A percentile compares a stretch with the other conserved stretches of the same genome.
phyloP scores from a whole-genome alignment of 1,140 invertebrate genomes.

The Streblospio benedicti region DNA sequence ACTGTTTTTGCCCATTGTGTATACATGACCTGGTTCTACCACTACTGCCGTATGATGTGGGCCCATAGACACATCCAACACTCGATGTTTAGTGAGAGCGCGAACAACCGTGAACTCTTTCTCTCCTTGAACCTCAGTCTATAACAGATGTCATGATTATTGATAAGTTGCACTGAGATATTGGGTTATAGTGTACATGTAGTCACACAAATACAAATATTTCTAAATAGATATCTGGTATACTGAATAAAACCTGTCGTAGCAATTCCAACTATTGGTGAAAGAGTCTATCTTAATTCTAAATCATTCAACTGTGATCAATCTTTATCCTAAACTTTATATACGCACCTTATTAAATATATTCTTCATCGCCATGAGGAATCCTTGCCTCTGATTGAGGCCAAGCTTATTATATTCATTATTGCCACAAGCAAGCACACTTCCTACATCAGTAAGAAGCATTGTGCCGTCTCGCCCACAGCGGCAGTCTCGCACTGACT shows the following conservation, averaged over 20 bases:
- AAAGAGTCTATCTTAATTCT: no score
- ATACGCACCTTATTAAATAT: constrained; percentile 41
- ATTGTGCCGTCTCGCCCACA: constrained; percentile 60
- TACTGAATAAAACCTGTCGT: no score
- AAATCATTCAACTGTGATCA: no score
- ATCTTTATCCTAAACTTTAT: no score
- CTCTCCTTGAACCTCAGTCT: constrained; percentile 47
- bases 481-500: constrained; percentile 51
- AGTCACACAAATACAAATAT: neutral
- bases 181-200: neutral
- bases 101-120: constrained; percentile 47
- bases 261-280: no score
- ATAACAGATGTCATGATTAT: constrained; percentile 13
- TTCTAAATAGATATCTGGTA: neutral
- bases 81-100: constrained; percentile 41
- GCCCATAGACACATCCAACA: constrained; percentile 54
- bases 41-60: constrained; percentile 55
- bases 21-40: constrained; percentile 58
- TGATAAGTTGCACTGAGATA: neutral
- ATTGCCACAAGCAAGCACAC: constrained; percentile 58
- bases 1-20: constrained; percentile 58
- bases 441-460: constrained; percentile 58
- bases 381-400: constrained; percentile 51
- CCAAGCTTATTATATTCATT: constrained; percentile 65
- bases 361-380: constrained; percentile 49